Evolutionary conservation across 2,113 vertebrate species (phyloP), one percentile per base, ranked within the genome.

Genomic region (Xyliphius kryptos): DNA sequence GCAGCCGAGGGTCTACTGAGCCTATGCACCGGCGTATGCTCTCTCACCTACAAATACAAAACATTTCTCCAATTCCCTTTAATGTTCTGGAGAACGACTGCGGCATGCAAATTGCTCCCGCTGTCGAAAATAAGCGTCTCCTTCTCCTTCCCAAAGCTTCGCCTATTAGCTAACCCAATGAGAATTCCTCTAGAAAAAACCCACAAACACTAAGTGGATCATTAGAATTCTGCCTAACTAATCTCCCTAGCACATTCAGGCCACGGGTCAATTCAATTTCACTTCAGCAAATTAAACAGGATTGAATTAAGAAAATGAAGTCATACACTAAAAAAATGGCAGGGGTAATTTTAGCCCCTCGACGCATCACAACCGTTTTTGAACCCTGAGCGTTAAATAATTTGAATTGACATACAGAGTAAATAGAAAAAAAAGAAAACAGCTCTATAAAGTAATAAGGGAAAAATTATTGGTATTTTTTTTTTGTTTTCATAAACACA

Each of bases 261-360:
- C 19, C 37, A 57, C 12, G 38, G 64, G 55, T 58, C 55, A 52
- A 50, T 52, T 58, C 55, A 15, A 44, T 52, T 66, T 36, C 15
- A 58, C 37, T 32, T 26, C 21, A 15, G 55, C 11, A 19, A 66
- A 66, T 58, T 66, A 59, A 51, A 21, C 41, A 38, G 41, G 46
- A 66, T 66, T 26, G 55, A 66, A 44, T 58, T 66, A 52, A 44
- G 47, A n/a, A 41, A 58, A 66, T 19, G 37, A 59, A 66, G 12
- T 50, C 55, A 32, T 19, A 17, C 38, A 51, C 56, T 14, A 15
- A 19, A 32, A 44, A 40, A 59, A 47, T 43, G 41, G n/a, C 56
- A 46, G 10, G 40, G 20, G n/a, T 46, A 26, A 46, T 44, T 46
- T 46, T 16, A 58, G 19, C 20, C n/a, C 17, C 43, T 12, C 9